These are phyloP conservation scores for Eueremaeus valkanovi DNA, from an alignment of 2,888 invertebrate species.

Conservation along the genomic window DNA sequence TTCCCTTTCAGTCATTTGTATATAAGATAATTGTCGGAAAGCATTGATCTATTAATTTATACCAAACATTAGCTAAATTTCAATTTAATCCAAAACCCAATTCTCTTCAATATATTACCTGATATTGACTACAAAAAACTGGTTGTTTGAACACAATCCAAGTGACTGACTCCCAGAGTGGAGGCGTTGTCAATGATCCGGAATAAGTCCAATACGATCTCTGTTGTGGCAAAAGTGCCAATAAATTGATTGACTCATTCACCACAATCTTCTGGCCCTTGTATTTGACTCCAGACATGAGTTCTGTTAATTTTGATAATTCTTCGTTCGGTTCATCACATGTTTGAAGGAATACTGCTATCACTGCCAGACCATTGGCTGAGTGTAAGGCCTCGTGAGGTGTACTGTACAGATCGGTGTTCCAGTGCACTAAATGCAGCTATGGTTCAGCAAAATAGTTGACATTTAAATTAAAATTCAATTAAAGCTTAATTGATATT, in stretches of 20 bases:
- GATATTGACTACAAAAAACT: slow-evolving; percentile 31
- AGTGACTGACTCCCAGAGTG: slow-evolving; percentile 38
- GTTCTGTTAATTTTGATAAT: slow-evolving; percentile 1
- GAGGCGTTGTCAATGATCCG: slow-evolving; percentile 41
- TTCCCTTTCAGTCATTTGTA: not conserved
- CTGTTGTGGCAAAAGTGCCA: slow-evolving; percentile 32
- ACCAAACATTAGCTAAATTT: not conserved
- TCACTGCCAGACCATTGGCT: slow-evolving; percentile 37
- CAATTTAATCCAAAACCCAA: not conserved
- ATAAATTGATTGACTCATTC: slow-evolving; percentile 28
- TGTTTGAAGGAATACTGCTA: slow-evolving; percentile 37
- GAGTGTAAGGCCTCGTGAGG: slow-evolving; percentile 23
- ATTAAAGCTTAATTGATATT: no score
- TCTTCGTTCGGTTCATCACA: slow-evolving; percentile 34
- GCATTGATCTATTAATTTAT: slow-evolving; percentile 27
- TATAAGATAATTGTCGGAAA: slow-evolving; percentile 37
- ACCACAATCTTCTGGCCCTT: slow-evolving; percentile 18
- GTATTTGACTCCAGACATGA: slow-evolving; percentile 9
- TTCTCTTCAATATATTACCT: slow-evolving; percentile 29
- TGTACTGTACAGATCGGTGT: slow-evolving; percentile 19
- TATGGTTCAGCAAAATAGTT: not conserved
- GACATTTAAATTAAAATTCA: not conserved
- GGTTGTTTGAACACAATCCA: slow-evolving; percentile 41
- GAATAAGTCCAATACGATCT: slow-evolving; percentile 37
- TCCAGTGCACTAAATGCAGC: slow-evolving; percentile 42